Evolutionary conservation across 2,888 invertebrate species (phyloP).

Genomic region (Cryptus armator): DNA sequence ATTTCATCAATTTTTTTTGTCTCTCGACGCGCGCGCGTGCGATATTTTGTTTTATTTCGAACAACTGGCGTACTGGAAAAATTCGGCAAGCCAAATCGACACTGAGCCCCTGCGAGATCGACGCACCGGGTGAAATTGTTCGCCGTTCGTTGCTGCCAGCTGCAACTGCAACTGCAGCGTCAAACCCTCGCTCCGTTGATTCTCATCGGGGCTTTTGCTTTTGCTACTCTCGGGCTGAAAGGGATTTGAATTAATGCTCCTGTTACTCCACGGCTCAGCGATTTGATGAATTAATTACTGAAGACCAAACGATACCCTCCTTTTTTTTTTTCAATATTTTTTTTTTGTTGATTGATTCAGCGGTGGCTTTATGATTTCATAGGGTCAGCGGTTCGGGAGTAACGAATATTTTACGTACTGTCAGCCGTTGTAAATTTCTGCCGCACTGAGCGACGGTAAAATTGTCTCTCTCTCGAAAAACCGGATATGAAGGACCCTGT

Average conservation of each 20-base stretch:
- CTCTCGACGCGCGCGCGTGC: neutral
- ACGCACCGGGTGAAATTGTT: neutral
- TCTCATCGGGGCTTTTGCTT: constrained; percentile 36
- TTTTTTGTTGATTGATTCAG: constrained; percentile 10
- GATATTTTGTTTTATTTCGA: constrained; percentile 19
- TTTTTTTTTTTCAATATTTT: constrained; percentile 18
- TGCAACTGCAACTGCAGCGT: constrained; percentile 51
- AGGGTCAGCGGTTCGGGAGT: neutral
- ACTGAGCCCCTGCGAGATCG: constrained; percentile 10
- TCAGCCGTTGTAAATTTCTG: neutral
- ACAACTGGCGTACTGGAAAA: constrained; percentile 42
- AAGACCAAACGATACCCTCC: constrained; percentile 31
- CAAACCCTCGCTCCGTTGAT: constrained; percentile 36
- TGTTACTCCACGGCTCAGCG: constrained; percentile 43
- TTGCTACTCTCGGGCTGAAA: neutral
- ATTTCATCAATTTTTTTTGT: constrained; percentile 7
- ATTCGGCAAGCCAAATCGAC: constrained; percentile 28
- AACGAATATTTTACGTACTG: constrained; percentile 21
- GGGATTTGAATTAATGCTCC: constrained; percentile 56
- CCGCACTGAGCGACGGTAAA: neutral
- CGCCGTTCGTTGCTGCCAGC: constrained; percentile 20
- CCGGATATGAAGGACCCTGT: neutral
- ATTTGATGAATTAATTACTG: constrained; percentile 57
- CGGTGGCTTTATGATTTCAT: constrained; percentile 33
- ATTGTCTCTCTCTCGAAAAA: neutral